Conservation (phyloP, 1,140 invertebrate species). For the Tetramorium alpestre region DNA sequence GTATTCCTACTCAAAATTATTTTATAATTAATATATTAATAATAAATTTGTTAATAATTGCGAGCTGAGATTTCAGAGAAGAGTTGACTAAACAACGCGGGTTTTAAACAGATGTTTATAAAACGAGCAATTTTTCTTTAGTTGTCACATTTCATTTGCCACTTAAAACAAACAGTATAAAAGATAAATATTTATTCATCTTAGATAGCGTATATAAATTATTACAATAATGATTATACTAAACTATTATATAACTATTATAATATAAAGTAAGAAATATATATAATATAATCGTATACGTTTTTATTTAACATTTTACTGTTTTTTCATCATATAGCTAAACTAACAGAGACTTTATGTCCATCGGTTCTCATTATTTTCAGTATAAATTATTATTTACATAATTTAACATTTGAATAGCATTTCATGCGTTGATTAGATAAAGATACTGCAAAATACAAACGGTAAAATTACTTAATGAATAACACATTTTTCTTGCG, state of each 20-base stretch:
- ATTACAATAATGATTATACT: too few species aligned
- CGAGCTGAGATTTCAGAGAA: too few species aligned
- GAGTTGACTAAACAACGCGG: not conserved
- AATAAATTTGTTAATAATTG: not conserved
- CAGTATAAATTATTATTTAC: not conserved
- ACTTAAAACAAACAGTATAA: not conserved
- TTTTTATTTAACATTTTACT: not conserved
- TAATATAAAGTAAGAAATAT: not conserved
- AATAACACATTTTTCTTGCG: not conserved
- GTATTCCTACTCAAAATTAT: not conserved
- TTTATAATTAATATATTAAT: constrained; percentile 2
- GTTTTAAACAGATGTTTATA: not conserved
- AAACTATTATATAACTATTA: too few species aligned
- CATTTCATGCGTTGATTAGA: not conserved
- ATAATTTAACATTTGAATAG: not conserved
- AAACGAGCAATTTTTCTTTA: not conserved
- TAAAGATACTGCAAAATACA: not conserved
- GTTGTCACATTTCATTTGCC: not conserved
- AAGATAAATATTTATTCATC: too few species aligned
- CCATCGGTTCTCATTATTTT: not conserved
- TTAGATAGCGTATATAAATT: too few species aligned
- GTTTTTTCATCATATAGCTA: not conserved
- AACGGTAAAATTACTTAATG: not conserved
- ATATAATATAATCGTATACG: not conserved
- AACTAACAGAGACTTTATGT: not conserved